A percentile compares a stretch with the other conserved stretches of the same genome.
Conservation (phyloP, 1,140 invertebrate genomes). For the Drosophila nannoptera region DNA sequence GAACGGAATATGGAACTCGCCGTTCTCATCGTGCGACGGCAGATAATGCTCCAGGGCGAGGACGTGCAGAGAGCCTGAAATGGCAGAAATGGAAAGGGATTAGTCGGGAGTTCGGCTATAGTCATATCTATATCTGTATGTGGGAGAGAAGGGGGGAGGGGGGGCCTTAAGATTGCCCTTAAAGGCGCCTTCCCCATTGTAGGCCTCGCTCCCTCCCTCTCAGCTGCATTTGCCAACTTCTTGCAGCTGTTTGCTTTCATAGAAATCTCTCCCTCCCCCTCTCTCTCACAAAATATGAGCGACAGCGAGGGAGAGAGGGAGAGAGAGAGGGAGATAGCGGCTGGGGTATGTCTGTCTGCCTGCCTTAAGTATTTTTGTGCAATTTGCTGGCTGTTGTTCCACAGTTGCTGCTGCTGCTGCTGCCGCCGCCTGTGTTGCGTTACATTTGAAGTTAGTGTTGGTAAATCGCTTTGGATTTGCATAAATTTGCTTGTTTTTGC, state of each 20-base stretch:
- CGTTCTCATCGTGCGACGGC: conserved; percentile 91
- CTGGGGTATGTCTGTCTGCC: conserved; percentile 1
- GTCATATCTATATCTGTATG: too few relatives aligned
- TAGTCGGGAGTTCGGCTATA: too few relatives aligned
- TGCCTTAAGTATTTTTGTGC: conserved; percentile 73
- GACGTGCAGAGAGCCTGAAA: conserved; percentile 87
- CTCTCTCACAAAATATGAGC: conserved; percentile 50
- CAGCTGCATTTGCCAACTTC: conserved; percentile 60
- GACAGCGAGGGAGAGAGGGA: conserved; percentile 12
- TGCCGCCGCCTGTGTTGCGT: conserved; percentile 37
- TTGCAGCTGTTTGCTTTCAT: conserved; percentile 66
- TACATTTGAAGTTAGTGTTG: conserved; percentile 75
- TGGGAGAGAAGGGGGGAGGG: too few relatives aligned
- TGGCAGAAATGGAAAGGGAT: background rate
- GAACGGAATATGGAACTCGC: conserved; percentile 95
- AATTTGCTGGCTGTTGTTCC: conserved; percentile 56
- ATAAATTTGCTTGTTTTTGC: conserved; percentile 69
- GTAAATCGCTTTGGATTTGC: conserved; percentile 76
- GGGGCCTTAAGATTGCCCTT: conserved; percentile 58
- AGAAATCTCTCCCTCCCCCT: conserved; percentile 8
- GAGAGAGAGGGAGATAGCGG: background rate
- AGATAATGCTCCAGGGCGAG: conserved; percentile 93
- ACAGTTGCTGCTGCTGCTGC: conserved; percentile 8
- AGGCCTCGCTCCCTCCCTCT: background rate
- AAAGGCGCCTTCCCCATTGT: conserved; percentile 33